A percentile compares a stretch with the other conserved stretches of the same genome.
phyloP scores from a whole-genome alignment of 2,113 vertebrate species.

The Mustelus asterias region DNA sequence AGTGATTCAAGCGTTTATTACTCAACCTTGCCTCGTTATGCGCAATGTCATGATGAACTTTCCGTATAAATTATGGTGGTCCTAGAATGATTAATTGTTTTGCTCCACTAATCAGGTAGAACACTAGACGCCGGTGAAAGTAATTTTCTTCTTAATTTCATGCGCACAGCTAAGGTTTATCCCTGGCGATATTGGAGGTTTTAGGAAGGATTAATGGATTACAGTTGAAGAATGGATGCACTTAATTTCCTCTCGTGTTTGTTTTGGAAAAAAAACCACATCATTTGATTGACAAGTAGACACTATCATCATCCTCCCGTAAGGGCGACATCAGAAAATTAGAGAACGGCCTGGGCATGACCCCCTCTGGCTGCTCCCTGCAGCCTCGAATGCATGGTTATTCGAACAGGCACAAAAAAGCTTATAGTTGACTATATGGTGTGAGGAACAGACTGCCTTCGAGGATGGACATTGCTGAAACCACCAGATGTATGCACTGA shows the following conservation, averaged over 20 bases:
- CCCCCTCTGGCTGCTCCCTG: background rate
- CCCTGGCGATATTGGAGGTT: background rate
- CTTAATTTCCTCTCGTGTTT: background rate
- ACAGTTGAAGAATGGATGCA: constrained; percentile 8
- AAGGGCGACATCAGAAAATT: background rate
- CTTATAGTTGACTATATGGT: background rate
- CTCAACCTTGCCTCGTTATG: constrained; percentile 15
- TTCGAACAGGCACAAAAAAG: background rate
- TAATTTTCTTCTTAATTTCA: background rate
- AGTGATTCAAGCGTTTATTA: background rate
- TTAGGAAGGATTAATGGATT: background rate
- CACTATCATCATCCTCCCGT: background rate
- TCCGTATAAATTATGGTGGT: background rate
- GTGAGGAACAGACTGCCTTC: background rate
- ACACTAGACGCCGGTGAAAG: background rate
- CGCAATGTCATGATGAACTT: constrained; percentile 10
- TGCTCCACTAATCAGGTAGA: background rate
- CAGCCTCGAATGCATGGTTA: background rate
- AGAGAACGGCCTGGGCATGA: background rate
- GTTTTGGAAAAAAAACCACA: background rate
- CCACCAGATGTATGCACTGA: constrained; percentile 14
- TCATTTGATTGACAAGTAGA: background rate
- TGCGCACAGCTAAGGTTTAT: background rate
- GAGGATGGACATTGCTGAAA: background rate
- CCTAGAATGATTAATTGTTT: background rate